Percentiles rank a stretch among this genome's conserved stretches.
Evolutionary conservation across 2,888 invertebrate species (phyloP).

Genomic region (Dromius quadrimaculatus): DNA sequence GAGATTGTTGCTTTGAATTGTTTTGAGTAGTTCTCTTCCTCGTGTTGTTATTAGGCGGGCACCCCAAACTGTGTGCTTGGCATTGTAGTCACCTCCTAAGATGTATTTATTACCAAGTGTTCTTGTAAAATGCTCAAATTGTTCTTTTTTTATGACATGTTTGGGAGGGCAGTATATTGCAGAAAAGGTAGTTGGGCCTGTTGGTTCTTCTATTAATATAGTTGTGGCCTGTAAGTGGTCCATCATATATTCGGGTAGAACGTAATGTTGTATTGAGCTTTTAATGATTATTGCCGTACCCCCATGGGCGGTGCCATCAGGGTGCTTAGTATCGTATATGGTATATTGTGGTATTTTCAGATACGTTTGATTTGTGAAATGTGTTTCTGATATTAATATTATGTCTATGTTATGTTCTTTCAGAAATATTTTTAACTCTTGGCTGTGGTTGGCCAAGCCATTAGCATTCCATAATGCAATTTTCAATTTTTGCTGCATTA

Average conservation of each 20-base stretch:
- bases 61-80: conserved; percentile 11
- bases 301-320: conserved; percentile 10
- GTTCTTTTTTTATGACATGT: conserved; percentile 20
- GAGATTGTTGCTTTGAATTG: conserved; percentile 14
- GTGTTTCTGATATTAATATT: conserved; percentile 33
- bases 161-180: too few species aligned
- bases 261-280: not conserved
- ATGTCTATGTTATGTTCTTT: conserved; percentile 35
- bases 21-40: not conserved
- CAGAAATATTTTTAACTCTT: too few species aligned
- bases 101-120: conserved; percentile 27
- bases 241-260: conserved; percentile 12
- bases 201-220: not conserved
- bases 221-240: conserved; percentile 9
- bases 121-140: conserved; percentile 10
- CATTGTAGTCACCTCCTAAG: too few species aligned
- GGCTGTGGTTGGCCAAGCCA: not conserved
- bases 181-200: not conserved
- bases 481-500: conserved; percentile 13
- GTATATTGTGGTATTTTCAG: conserved; percentile 13
- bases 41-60: not conserved
- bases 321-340: conserved; percentile 4
- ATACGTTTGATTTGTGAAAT: conserved; percentile 15
- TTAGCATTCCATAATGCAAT: too few species aligned
- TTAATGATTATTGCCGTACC: conserved; percentile 9